Percentiles rank a stretch among this genome's conserved stretches.
phyloP scores from a whole-genome alignment of 2,797 vertebrate genomes.

The Smutsia temminckii region DNA sequence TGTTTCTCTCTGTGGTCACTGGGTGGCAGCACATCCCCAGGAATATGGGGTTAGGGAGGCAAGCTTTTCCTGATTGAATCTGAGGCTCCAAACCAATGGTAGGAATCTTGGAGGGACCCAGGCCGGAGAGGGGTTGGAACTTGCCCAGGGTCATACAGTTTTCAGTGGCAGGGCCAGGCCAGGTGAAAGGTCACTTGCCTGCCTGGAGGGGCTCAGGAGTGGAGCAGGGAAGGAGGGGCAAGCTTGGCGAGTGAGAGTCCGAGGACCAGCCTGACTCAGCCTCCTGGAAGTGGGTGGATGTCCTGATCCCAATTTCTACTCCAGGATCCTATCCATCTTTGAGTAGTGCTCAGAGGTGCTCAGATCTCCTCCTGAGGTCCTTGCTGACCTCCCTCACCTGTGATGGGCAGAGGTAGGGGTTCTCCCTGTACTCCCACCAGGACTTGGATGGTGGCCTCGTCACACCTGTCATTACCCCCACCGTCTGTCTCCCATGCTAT shows the following conservation, averaged over 20 bases:
- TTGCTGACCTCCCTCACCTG: not conserved
- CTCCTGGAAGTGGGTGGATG: not conserved
- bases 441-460: not conserved
- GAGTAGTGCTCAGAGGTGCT: not conserved
- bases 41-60: not conserved
- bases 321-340: not conserved
- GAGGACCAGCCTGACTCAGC: not conserved
- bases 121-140: not conserved
- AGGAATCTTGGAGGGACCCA: not conserved
- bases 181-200: not conserved
- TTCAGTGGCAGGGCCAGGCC: not conserved
- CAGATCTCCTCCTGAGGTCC: not conserved
- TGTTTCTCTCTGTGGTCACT: not conserved
- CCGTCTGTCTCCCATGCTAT: not conserved
- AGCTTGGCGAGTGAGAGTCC: not conserved
- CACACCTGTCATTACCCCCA: too few relatives aligned
- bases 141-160: not conserved
- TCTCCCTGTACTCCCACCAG: not conserved
- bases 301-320: not conserved
- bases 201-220: not conserved
- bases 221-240: not conserved
- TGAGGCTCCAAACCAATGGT: not conserved
- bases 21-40: slow-evolving; percentile 59
- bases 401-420: not conserved
- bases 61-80: not conserved